Conservation (phyloP, 2,797 vertebrate species). For the Malurus leucopterus region DNA sequence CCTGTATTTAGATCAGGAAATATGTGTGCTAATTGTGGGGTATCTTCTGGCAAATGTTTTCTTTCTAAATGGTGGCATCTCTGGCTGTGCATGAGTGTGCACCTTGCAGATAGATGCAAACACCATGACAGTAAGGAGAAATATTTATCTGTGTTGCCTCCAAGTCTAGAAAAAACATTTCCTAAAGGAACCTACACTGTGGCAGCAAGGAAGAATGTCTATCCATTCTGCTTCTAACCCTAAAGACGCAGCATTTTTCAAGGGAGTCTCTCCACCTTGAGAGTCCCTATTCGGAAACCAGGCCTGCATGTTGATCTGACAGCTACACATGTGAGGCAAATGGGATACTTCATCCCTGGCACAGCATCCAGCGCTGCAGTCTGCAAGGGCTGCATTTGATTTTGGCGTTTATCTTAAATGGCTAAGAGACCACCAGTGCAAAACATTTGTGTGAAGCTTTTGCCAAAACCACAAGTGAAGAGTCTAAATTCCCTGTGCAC, state of each 20-base stretch:
- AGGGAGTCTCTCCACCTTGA: not conserved
- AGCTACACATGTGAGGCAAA: constrained; percentile 48
- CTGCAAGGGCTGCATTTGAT: constrained; percentile 81
- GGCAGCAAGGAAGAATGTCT: not conserved
- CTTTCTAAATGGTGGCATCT: not conserved
- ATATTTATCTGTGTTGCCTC: not conserved
- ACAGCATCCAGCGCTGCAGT: constrained; percentile 64
- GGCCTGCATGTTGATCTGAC: constrained; percentile 41
- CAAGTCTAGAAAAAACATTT: not conserved
- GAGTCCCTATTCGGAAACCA: not conserved
- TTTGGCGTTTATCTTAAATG: constrained; percentile 81
- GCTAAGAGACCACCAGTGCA: constrained; percentile 83
- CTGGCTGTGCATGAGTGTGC: not conserved
- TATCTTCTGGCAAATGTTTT: not conserved
- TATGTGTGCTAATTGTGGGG: not conserved
- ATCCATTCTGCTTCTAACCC: not conserved
- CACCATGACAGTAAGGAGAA: not conserved
- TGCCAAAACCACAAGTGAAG: constrained; percentile 86
- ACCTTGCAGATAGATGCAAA: not conserved
- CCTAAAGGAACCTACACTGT: not conserved
- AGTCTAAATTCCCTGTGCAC: constrained; percentile 83
- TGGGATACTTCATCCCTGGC: constrained; percentile 71
- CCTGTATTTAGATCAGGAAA: constrained; percentile 27
- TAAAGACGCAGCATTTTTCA: not conserved
- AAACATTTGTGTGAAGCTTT: constrained; percentile 81